A percentile compares a stretch with the other conserved stretches of the same genome.
phyloP scores from a whole-genome alignment of 1,140 invertebrate species.

The Drosophila varians region DNA sequence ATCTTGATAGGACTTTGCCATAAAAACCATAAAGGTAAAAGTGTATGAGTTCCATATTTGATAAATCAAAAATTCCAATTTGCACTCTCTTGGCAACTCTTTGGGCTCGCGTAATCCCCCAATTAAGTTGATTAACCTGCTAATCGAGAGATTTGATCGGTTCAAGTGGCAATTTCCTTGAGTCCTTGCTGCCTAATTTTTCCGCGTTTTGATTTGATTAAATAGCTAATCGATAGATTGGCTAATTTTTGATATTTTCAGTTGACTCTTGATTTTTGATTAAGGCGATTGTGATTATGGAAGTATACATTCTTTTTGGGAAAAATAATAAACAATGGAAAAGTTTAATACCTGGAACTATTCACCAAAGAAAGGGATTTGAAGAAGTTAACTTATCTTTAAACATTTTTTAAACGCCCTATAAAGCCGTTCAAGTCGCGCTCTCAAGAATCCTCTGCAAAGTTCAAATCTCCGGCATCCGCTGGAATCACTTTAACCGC shows the following conservation, averaged over 20 bases:
- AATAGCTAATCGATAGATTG: not conserved
- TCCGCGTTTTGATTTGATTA: slow-evolving; percentile 23
- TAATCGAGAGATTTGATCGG: slow-evolving; percentile 58
- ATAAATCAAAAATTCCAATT: slow-evolving; percentile 64
- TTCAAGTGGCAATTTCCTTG: slow-evolving; percentile 61
- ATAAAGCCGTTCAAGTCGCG: slow-evolving; percentile 6
- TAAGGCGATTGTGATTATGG: not conserved
- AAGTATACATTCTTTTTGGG: too few species aligned
- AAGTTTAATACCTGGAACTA: too few species aligned
- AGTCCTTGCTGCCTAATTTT: not conserved
- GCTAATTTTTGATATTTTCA: not conserved
- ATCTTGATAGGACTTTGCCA: slow-evolving; percentile 60
- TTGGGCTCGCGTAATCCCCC: slow-evolving; percentile 18
- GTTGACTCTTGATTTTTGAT: not conserved
- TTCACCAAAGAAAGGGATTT: too few species aligned
- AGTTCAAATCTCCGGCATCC: slow-evolving; percentile 30
- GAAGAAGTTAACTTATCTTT: not conserved
- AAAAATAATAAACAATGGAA: too few species aligned
- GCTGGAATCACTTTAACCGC: slow-evolving; percentile 49
- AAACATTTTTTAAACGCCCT: slow-evolving; percentile 28
- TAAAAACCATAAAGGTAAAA: slow-evolving; percentile 11
- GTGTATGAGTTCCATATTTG: slow-evolving; percentile 42
- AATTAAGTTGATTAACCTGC: slow-evolving; percentile 34
- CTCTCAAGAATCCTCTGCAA: slow-evolving; percentile 35
- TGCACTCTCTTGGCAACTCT: slow-evolving; percentile 16